Evolutionary conservation across 2,113 vertebrate genomes (phyloP).

Genomic region (Alaudala cheleensis): DNA sequence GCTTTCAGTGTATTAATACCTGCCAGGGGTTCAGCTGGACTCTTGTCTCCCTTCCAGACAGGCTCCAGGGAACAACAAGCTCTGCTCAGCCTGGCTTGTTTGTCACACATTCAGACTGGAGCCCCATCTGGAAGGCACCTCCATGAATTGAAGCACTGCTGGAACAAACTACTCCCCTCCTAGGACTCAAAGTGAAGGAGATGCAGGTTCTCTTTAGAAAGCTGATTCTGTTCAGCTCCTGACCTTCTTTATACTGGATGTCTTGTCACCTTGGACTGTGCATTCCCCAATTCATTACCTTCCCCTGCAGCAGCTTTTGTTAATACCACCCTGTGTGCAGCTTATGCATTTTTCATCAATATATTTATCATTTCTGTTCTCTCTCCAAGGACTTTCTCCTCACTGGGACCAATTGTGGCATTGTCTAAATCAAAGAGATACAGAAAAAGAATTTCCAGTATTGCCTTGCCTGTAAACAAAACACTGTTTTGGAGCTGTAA

Average conservation of each 20-base stretch:
- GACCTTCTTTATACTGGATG: not conserved
- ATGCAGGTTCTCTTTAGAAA: not conserved
- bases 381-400: slow-evolving; percentile 2
- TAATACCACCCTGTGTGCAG: not conserved
- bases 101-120: not conserved
- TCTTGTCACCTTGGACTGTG: not conserved
- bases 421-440: not conserved
- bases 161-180: not conserved
- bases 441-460: not conserved
- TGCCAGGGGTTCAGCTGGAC: not conserved
- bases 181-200: not conserved
- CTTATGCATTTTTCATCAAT: slow-evolving; percentile 35
- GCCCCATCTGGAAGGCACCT: not conserved
- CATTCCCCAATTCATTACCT: not conserved
- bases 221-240: not conserved
- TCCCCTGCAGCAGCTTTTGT: not conserved
- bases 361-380: not conserved
- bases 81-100: not conserved
- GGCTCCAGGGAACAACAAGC: not conserved
- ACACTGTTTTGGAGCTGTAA: not conserved
- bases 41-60: not conserved
- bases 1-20: not conserved
- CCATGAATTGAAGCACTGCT: not conserved
- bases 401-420: not conserved
- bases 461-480: not conserved